Evolutionary conservation across 2,113 vertebrate genomes (phyloP).

Genomic region (Leptobrachium leishanense): DNA sequence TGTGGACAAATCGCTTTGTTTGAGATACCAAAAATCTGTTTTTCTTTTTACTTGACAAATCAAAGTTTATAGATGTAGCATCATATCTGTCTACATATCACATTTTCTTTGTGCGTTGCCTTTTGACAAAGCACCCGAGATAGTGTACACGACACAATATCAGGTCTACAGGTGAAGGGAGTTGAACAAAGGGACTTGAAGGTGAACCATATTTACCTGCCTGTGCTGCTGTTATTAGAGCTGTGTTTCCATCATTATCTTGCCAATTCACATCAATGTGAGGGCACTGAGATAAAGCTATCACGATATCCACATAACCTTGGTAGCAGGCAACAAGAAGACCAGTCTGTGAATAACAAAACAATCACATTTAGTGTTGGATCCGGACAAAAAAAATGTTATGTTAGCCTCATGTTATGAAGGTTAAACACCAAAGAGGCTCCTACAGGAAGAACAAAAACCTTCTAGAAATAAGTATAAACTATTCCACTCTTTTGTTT

Average conservation of each 20-base stretch:
- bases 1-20: no score
- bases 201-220: slow-evolving; percentile 77
- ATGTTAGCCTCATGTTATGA: not conserved
- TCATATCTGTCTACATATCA: no score
- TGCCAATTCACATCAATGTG: slow-evolving; percentile 94
- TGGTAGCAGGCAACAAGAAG: slow-evolving; percentile 93
- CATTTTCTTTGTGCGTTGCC: no score
- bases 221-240: slow-evolving; percentile 90
- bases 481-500: no score
- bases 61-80: no score
- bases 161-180: no score
- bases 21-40: no score
- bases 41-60: no score
- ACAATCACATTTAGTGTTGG: not conserved
- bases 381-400: not conserved
- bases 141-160: no score
- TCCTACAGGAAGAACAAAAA: no score
- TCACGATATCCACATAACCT: slow-evolving; percentile 88
- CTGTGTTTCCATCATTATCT: slow-evolving; percentile 94
- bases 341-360: slow-evolving; percentile 75
- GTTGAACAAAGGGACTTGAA: not conserved
- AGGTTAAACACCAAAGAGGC: not conserved
- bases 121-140: no score
- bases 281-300: slow-evolving; percentile 87
- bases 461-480: no score